Percentiles rank a stretch among this genome's conserved stretches.
phyloP scores from a whole-genome alignment of 2,888 invertebrate species.

The Noctua janthina region DNA sequence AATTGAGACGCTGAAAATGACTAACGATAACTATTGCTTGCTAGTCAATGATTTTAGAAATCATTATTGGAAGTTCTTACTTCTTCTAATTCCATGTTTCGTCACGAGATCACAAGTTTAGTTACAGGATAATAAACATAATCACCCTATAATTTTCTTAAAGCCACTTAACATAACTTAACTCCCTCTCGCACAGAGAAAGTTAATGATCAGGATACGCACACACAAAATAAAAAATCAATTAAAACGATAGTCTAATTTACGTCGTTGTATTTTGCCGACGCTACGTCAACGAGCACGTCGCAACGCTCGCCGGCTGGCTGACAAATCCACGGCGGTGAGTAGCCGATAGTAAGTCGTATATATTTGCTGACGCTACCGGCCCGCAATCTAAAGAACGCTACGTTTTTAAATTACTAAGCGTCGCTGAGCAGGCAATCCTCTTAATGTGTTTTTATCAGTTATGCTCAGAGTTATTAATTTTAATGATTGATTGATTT shows the following conservation, averaged over 20 bases:
- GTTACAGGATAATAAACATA: background rate
- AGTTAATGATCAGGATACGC: background rate
- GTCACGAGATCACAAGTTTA: accelerated
- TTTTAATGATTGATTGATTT: constrained; percentile 35
- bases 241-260: constrained; percentile 46
- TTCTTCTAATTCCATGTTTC: background rate
- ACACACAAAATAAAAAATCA: background rate
- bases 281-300: constrained; percentile 72
- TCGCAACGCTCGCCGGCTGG: constrained; percentile 69
- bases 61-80: background rate
- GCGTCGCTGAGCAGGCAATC: constrained; percentile 60
- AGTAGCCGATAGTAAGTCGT: constrained; percentile 86
- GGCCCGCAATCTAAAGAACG: constrained; percentile 77
- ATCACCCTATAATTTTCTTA: background rate
- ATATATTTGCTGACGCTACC: constrained; percentile 87
- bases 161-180: background rate
- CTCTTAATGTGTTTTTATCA: constrained; percentile 61
- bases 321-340: constrained; percentile 87
- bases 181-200: background rate
- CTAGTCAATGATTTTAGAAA: background rate
- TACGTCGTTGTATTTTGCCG: constrained; percentile 62
- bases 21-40: no score
- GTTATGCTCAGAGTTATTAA: constrained; percentile 55
- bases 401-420: constrained; percentile 81
- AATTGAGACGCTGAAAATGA: no score